Percentiles rank a stretch among this genome's conserved stretches.
Conservation (phyloP, 2,888 invertebrate species). For the Apamea epomidion region DNA sequence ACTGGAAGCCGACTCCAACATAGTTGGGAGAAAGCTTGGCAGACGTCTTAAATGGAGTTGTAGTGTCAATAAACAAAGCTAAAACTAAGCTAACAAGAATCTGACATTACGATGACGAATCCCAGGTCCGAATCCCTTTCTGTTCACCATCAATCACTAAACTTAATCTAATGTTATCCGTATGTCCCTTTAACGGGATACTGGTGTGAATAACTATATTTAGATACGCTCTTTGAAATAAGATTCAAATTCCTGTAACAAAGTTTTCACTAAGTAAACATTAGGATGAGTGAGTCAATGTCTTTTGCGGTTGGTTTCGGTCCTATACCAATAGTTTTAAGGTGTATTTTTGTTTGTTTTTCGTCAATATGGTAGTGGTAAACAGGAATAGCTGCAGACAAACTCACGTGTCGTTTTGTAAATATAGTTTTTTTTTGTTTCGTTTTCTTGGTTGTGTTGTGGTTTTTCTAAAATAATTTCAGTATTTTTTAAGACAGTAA, state of each 20-base stretch:
- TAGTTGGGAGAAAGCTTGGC: too few species aligned
- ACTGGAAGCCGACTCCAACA: too few species aligned
- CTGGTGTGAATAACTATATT: slow-evolving; percentile 60
- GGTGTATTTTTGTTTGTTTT: slow-evolving; percentile 44
- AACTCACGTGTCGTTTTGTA: slow-evolving; percentile 65
- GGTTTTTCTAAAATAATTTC: slow-evolving; percentile 2
- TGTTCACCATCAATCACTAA: slow-evolving; percentile 67
- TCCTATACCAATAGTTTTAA: slow-evolving; percentile 20
- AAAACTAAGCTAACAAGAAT: slow-evolving; percentile 24
- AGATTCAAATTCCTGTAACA: slow-evolving; percentile 33
- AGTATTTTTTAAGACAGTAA: background rate
- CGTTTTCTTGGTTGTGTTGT: slow-evolving; percentile 22
- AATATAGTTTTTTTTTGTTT: slow-evolving; percentile 52
- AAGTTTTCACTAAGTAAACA: slow-evolving; percentile 45
- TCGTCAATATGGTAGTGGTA: background rate
- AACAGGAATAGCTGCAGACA: slow-evolving; percentile 60
- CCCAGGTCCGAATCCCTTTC: slow-evolving; percentile 59
- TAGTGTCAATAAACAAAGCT: slow-evolving; percentile 11
- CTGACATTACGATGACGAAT: slow-evolving; percentile 59
- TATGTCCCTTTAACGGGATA: slow-evolving; percentile 72
- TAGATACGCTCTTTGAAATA: slow-evolving; percentile 32
- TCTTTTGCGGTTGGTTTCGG: slow-evolving; percentile 11
- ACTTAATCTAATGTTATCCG: slow-evolving; percentile 61
- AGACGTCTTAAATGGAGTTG: background rate
- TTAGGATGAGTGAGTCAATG: slow-evolving; percentile 33